Evolutionary conservation across 2,888 invertebrate species (phyloP).

Genomic region (Eristalis intricaria): DNA sequence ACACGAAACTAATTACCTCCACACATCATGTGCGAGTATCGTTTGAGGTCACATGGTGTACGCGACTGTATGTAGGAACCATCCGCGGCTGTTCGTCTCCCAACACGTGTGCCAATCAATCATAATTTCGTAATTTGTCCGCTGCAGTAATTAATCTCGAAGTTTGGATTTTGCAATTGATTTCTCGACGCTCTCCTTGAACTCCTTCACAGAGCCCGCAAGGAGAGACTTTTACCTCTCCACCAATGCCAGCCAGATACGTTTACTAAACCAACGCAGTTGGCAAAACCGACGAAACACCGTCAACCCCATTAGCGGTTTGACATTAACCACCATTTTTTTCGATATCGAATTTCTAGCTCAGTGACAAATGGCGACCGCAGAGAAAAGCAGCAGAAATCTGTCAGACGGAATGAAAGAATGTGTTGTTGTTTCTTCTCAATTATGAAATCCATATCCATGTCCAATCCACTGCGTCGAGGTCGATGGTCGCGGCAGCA

Average conservation of each 20-base stretch:
- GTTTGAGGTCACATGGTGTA: background rate
- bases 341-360: conserved; percentile 47
- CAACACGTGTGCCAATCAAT: background rate
- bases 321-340: conserved; percentile 8
- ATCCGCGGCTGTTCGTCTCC: background rate
- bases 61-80: background rate
- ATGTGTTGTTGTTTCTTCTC: background rate
- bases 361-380: conserved; percentile 22
- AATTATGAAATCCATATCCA: background rate
- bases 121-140: background rate
- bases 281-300: background rate
- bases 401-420: background rate
- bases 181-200: background rate
- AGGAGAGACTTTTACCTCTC: background rate
- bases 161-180: background rate
- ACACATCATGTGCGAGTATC: background rate
- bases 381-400: background rate
- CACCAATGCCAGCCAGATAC: background rate
- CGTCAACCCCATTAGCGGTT: conserved; percentile 9
- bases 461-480: background rate
- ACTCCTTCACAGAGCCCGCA: background rate
- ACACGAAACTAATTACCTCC: background rate
- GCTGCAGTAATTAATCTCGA: background rate
- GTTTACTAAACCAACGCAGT: background rate
- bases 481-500: background rate